Percentiles rank a stretch among this genome's conserved stretches.
These are phyloP conservation scores for Platyscapa corneri DNA, from an alignment of 1,140 invertebrate genomes.

Conservation along the genomic window DNA sequence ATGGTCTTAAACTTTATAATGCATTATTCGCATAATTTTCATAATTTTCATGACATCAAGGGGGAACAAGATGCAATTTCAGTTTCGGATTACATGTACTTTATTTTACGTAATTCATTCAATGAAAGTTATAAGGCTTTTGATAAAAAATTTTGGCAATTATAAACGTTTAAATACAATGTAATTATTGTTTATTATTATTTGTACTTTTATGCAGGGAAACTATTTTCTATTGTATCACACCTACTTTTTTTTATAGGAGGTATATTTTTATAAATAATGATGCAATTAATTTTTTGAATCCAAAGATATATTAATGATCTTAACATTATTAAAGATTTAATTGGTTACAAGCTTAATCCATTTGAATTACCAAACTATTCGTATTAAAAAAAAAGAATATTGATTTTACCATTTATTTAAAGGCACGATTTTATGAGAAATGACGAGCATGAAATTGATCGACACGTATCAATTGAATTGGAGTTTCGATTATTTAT, in stretches of 20 bases:
- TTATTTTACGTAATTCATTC: neutral
- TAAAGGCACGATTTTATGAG: neutral
- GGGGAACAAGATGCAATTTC: neutral
- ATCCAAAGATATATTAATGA: no score
- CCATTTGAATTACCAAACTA: neutral
- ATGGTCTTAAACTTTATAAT: neutral
- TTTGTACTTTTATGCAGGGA: no score
- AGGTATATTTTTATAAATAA: no score
- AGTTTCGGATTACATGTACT: neutral
- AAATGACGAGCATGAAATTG: neutral
- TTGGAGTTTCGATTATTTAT: neutral
- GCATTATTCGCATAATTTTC: neutral
- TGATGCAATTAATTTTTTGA: no score
- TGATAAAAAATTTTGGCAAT: neutral
- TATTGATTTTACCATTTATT: neutral
- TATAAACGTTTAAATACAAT: no score
- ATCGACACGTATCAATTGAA: neutral
- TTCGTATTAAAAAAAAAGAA: no score
- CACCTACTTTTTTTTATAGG: no score
- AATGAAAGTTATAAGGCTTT: neutral
- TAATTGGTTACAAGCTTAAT: neutral
- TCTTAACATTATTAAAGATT: no score
- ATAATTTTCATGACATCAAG: neutral
- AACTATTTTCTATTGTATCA: neutral
- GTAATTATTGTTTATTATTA: no score